A percentile compares a stretch with the other conserved stretches of the same genome.
These are phyloP conservation scores for Diplodus puntazzo DNA, from an alignment of 2,797 vertebrate genomes.

Conservation along the genomic window DNA sequence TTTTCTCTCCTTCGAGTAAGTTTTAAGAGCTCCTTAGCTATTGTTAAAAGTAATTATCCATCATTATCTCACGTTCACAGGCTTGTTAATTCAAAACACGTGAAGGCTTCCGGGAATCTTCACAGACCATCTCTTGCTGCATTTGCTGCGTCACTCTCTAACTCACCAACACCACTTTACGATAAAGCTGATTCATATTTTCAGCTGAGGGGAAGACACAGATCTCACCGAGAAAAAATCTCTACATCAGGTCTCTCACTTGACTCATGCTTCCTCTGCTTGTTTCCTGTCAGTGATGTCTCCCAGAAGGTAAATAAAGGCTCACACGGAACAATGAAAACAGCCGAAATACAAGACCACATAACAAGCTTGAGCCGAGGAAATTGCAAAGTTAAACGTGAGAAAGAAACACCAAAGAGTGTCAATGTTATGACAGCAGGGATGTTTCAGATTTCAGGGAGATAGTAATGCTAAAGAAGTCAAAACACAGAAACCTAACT, in stretches of 20 bases:
- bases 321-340: conserved; percentile 23
- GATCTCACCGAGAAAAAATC: conserved; percentile 30
- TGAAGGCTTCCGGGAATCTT: conserved; percentile 50
- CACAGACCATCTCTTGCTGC: conserved; percentile 6
- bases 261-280: conserved; percentile 69
- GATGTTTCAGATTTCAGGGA: conserved; percentile 34
- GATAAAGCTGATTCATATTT: conserved; percentile 68
- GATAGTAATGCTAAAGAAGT: conserved; percentile 28
- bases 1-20: not conserved
- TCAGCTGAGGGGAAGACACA: conserved; percentile 17
- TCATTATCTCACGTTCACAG: conserved; percentile 53
- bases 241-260: conserved; percentile 40
- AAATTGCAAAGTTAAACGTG: conserved; percentile 10
- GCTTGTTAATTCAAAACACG: conserved; percentile 32
- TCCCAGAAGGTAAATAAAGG: conserved; percentile 53
- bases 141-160: conserved; percentile 43
- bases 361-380: conserved; percentile 45
- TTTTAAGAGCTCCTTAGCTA: conserved; percentile 32
- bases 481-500: conserved; percentile 46
- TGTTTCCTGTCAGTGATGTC: conserved; percentile 59
- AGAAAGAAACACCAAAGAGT: conserved; percentile 28
- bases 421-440: conserved; percentile 56
- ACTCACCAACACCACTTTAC: conserved; percentile 16
- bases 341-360: conserved; percentile 34
- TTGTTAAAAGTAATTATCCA: conserved; percentile 45